Evolutionary conservation across 2,888 invertebrate genomes (phyloP).

Genomic region (Prosopocoilus inquinatus): DNA sequence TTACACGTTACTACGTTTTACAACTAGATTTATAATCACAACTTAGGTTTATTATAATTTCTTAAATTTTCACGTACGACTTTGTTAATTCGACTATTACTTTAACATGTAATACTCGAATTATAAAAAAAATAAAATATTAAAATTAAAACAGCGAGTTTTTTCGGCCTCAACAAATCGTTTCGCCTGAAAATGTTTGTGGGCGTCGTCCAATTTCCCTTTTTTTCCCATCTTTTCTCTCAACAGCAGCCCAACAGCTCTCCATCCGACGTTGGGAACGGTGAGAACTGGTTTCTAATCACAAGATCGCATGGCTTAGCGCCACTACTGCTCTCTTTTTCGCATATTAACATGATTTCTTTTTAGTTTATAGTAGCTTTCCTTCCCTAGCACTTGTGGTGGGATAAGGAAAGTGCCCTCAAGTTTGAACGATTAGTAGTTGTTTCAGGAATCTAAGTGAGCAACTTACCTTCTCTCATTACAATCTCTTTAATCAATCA

Average conservation of each 20-base stretch:
- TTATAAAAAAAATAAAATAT: conserved; percentile 25
- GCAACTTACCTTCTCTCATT: conserved; percentile 50
- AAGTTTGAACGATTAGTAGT: conserved; percentile 35
- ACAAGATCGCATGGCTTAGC: conserved; percentile 40
- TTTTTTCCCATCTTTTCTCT: too few species aligned
- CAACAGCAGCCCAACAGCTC: too few species aligned
- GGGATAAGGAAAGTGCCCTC: conserved; percentile 79
- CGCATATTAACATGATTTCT: conserved; percentile 34
- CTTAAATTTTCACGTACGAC: conserved; percentile 16
- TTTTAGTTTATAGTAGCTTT: conserved; percentile 39
- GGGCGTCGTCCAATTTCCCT: conserved; percentile 14
- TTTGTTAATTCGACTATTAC: conserved; percentile 31
- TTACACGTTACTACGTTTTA: conserved; percentile 36
- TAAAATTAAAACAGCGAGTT: conserved; percentile 9
- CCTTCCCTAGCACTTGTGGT: conserved; percentile 55
- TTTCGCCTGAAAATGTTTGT: conserved; percentile 14
- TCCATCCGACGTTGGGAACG: conserved; percentile 28
- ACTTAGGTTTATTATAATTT: conserved; percentile 33
- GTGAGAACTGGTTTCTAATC: conserved; percentile 43
- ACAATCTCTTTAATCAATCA: conserved; percentile 25
- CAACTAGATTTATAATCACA: conserved; percentile 39
- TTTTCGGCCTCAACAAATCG: not conserved
- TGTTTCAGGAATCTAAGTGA: conserved; percentile 22
- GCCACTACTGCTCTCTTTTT: conserved; percentile 29
- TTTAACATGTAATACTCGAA: conserved; percentile 31